These are phyloP conservation scores for Gallinago solitaria DNA, from an alignment of 2,797 vertebrate genomes.

Conservation along the genomic window DNA sequence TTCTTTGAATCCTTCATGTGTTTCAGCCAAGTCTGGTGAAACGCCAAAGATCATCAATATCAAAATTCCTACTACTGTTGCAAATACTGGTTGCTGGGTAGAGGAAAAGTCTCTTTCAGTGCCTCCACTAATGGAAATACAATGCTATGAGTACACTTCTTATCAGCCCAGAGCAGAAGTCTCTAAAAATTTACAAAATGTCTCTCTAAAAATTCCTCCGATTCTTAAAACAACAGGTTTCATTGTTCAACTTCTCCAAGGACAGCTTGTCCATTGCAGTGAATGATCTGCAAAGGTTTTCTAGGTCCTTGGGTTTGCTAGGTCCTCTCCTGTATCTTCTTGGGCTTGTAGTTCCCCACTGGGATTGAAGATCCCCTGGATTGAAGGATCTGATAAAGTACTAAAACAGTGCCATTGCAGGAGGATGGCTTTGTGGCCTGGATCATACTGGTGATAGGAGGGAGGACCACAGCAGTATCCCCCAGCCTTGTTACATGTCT, in stretches of 20 bases:
- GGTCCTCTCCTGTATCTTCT: rapidly evolving
- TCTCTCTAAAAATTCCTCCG: background rate
- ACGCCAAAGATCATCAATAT: rapidly evolving
- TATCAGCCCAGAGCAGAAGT: background rate
- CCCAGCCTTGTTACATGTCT: background rate
- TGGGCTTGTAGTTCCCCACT: background rate
- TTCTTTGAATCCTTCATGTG: background rate
- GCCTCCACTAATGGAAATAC: background rate
- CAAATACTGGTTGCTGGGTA: background rate
- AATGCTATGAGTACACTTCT: background rate
- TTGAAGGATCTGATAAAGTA: background rate
- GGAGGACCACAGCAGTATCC: background rate
- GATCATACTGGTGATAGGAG: background rate
- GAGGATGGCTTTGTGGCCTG: background rate
- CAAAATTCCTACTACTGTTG: background rate
- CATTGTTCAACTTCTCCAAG: background rate
- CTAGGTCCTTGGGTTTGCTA: background rate
- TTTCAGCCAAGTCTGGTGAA: background rate
- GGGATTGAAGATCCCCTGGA: background rate
- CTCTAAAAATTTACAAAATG: background rate
- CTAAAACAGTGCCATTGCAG: background rate
- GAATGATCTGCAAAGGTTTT: background rate
- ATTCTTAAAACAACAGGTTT: background rate
- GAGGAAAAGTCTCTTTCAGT: background rate
- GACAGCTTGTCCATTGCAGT: background rate